These are phyloP conservation scores for Pristionchus japonicus DNA, from an alignment of 2,888 invertebrate genomes.

Conservation along the genomic window DNA sequence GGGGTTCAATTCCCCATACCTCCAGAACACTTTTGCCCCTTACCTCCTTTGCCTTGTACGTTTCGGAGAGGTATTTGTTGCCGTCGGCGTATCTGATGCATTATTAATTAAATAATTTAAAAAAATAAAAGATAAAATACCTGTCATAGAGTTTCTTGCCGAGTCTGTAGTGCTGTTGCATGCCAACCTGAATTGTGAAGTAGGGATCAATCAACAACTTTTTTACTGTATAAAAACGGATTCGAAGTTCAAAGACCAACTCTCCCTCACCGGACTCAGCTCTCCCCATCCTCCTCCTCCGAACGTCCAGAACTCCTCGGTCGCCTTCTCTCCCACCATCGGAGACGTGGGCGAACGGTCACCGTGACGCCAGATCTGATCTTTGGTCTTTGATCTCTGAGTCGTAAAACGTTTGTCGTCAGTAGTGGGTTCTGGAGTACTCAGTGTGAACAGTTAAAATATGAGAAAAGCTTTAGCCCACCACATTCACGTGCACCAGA, in stretches of 20 bases:
- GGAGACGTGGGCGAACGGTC: constrained; percentile 16
- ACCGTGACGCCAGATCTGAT: constrained; percentile 36
- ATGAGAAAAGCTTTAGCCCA: not conserved
- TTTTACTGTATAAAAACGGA: no score
- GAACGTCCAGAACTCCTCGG: constrained; percentile 20
- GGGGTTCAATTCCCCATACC: constrained; percentile 36
- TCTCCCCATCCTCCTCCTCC: constrained; percentile 40
- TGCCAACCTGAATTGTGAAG: not conserved
- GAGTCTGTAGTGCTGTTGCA: not conserved
- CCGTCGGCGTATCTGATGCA: not conserved
- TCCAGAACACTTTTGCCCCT: not conserved
- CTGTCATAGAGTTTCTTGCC: constrained; percentile 24
- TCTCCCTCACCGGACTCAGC: not conserved
- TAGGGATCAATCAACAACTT: not conserved
- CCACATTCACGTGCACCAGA: not conserved
- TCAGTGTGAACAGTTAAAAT: no score
- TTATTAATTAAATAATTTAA: not conserved
- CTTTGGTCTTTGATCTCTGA: not conserved
- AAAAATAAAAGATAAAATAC: not conserved
- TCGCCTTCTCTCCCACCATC: constrained; percentile 24
- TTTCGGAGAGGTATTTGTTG: constrained; percentile 4
- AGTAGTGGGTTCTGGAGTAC: no score
- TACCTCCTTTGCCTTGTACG: constrained; percentile 12
- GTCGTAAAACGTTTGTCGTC: no score
- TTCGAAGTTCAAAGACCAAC: not conserved